phyloP scores from a whole-genome alignment of 64 coral and sea anemone species.

The Dendrophyllia cribrosa region DNA sequence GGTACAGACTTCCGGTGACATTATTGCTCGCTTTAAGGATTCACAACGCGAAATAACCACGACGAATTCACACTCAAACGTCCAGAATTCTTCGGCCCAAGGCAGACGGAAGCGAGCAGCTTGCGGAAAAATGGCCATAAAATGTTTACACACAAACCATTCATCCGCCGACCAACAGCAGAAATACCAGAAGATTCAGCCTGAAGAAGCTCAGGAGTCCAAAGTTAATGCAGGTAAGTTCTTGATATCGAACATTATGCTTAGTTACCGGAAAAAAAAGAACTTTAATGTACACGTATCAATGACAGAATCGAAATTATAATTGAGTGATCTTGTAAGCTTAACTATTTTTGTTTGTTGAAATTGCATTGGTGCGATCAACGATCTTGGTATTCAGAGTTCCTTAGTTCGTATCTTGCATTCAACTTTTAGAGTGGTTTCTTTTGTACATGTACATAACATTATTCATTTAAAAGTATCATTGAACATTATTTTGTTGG shows the following conservation, averaged over 20 bases:
- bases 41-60: constrained; percentile 29
- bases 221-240: background rate
- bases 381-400: too few relatives aligned
- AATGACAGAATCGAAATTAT: too few relatives aligned
- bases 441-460: too few relatives aligned
- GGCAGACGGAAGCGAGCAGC: constrained; percentile 44
- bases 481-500: too few relatives aligned
- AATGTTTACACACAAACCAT: constrained; percentile 25
- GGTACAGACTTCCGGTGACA: background rate
- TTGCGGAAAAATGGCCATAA: constrained; percentile 53
- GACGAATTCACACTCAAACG: constrained; percentile 42
- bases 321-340: too few relatives aligned
- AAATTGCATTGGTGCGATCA: too few relatives aligned
- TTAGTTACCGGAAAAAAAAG: too few relatives aligned
- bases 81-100: constrained; percentile 34
- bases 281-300: too few relatives aligned
- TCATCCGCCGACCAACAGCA: constrained; percentile 17
- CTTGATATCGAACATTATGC: background rate
- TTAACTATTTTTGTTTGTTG: too few relatives aligned
- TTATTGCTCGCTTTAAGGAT: background rate
- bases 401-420: too few relatives aligned
- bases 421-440: too few relatives aligned
- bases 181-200: constrained; percentile 25
- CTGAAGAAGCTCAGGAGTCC: background rate
- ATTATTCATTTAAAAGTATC: too few relatives aligned